Evolutionary conservation across 2,888 invertebrate species (phyloP).

Genomic region (Drosophila kuntzei): DNA sequence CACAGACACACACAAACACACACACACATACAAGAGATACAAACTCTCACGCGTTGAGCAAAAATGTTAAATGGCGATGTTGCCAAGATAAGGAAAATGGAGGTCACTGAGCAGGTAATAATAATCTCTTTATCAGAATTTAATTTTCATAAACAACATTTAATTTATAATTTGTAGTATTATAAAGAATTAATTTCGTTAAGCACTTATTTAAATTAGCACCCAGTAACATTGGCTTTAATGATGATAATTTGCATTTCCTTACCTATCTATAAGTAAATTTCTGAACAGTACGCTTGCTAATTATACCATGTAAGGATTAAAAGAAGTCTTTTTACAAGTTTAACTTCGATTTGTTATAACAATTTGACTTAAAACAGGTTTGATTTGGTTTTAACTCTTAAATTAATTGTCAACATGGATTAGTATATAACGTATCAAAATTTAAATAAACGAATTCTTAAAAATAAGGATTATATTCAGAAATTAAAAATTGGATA

Average conservation of each 20-base stretch:
- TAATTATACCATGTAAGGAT: no score
- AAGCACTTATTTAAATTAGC: neutral
- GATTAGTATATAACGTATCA: no score
- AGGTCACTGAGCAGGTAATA: slow-evolving; percentile 45
- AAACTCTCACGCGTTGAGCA: slow-evolving; percentile 5
- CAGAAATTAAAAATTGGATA: no score
- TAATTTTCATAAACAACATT: neutral
- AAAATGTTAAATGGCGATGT: slow-evolving; percentile 44
- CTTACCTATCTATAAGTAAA: no score
- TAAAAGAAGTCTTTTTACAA: no score
- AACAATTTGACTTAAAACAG: no score
- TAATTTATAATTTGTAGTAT: neutral
- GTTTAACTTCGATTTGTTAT: no score
- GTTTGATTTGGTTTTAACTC: no score
- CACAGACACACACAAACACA: slow-evolving; percentile 7
- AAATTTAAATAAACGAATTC: no score
- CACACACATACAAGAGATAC: slow-evolving; percentile 1
- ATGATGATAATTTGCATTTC: neutral
- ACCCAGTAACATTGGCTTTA: neutral
- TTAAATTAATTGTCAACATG: no score
- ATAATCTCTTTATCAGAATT: neutral
- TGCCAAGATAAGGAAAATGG: slow-evolving; percentile 15
- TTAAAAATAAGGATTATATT: no score
- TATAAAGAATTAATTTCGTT: neutral
- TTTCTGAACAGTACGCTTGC: no score